Conservation (phyloP, 2,888 invertebrate genomes). For the Eulithis prunata region DNA sequence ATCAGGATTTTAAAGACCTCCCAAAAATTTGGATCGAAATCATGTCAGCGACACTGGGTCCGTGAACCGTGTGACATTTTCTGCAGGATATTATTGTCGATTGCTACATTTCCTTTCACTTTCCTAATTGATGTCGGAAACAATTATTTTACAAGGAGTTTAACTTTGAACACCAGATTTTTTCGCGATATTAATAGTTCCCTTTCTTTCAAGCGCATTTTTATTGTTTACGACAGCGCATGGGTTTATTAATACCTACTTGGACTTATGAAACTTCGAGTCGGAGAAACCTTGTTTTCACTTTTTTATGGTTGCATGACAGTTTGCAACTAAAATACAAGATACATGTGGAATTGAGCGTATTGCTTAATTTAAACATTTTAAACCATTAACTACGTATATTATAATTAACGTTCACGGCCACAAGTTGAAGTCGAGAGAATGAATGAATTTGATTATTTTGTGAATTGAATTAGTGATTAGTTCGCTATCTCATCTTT, state of each 20-base stretch:
- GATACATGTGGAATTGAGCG: constrained; percentile 58
- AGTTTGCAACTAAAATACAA: constrained; percentile 57
- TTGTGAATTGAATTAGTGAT: constrained; percentile 19
- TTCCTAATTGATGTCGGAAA: constrained; percentile 20
- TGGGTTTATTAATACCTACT: background rate
- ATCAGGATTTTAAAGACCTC: background rate
- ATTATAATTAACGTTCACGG: constrained; percentile 36
- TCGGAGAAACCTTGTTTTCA: constrained; percentile 71
- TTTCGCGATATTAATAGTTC: background rate
- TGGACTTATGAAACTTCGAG: constrained; percentile 28
- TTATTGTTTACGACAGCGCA: constrained; percentile 14
- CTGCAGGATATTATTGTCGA: background rate
- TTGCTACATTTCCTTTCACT: constrained; percentile 22
- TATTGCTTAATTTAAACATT: constrained; percentile 38
- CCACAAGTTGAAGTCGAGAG: constrained; percentile 12
- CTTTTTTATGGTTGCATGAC: constrained; percentile 75
- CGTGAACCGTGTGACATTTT: constrained; percentile 24
- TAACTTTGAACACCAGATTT: background rate
- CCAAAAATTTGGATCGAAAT: background rate
- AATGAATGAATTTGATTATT: constrained; percentile 24
- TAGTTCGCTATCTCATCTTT: constrained; percentile 24
- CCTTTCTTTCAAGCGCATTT: constrained; percentile 21
- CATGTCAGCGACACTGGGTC: constrained; percentile 1
- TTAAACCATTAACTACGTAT: constrained; percentile 25
- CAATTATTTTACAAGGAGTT: constrained; percentile 5